Base-by-base conservation (phyloP, 2,888 invertebrate genomes). In the Agriotes lineatus region DNA sequence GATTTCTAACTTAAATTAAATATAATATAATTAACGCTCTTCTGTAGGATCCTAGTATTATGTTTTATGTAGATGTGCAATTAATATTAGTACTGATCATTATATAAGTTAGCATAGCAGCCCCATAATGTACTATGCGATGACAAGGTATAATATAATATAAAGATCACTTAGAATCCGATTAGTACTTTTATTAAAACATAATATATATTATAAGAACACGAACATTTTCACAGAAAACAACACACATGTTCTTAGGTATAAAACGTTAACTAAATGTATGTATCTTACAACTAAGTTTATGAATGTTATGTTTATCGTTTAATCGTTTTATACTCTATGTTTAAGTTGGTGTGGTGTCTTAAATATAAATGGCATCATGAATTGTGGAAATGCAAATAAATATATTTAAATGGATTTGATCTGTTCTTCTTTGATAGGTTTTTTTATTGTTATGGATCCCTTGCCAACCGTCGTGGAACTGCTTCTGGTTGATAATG, bases 1-100 rank as follows among this genome's bases (percentile, higher is more conserved):
- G 12, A 42, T 3, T 14, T 18, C 16, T 16, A 25, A 5, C 7
- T 16, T 14, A 42, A 2, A 98, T 93, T 76, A 90, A 90, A 78
- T 95, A 93, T 48, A 48, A 3, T 48, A 48, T 48, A 22, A 12
- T 4, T 25, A 25, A 18, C 33, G 33, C 30, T 52, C n/a, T 12
- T 33, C 9, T 33, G 35, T 52, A 52, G 33, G 3, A 16, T 52
- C 16, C 30, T 64, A 57, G 63, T 63, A 63, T 63, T 63, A 74
- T 95, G 20, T 48, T 54, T 62, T 56, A 20, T 52, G 54, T 63
- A 64, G 48, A 22, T 37, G 56, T 48, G 57, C 37, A 48, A 48
- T 65, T 58, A 65, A 59, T 65, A 65, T 52, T 65, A 58, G 58
- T 65, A 65, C 65, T 50, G 57, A 64, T 37, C 56, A 42, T 25